phyloP scores from a whole-genome alignment of 1,140 invertebrate species.

The Aethina tumida region DNA sequence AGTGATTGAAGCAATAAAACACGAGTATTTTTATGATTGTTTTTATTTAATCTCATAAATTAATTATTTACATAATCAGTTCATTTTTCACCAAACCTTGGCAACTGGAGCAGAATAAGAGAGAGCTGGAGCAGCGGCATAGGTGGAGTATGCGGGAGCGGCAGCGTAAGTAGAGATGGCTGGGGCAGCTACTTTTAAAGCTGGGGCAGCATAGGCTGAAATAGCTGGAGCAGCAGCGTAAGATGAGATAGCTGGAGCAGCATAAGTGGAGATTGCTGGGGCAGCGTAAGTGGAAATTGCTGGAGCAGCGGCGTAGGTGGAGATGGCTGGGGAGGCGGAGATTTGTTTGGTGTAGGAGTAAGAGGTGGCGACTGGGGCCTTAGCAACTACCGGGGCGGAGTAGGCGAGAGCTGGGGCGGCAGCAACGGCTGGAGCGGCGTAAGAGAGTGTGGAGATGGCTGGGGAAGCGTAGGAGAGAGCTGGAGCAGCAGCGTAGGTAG shows the following conservation, averaged over 20 bases:
- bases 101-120: constrained; percentile 4
- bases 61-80: no score
- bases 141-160: no score
- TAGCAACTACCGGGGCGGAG: background rate
- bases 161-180: no score
- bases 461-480: background rate
- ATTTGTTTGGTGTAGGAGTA: background rate
- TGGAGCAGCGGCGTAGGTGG: background rate
- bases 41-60: no score
- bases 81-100: no score
- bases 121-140: constrained; percentile 1
- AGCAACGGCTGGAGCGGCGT: background rate
- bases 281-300: no score
- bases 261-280: background rate
- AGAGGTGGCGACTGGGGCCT: background rate
- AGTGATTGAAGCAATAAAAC: no score
- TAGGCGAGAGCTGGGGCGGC: background rate
- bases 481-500: background rate
- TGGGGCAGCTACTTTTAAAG: no score
- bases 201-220: no score
- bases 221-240: background rate
- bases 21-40: no score
- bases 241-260: background rate
- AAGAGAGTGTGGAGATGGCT: background rate
- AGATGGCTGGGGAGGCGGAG: background rate